A percentile compares a stretch with the other conserved stretches of the same genome.
Conservation (phyloP, 2,113 vertebrate species). For the Thinocorus orbignyianus region DNA sequence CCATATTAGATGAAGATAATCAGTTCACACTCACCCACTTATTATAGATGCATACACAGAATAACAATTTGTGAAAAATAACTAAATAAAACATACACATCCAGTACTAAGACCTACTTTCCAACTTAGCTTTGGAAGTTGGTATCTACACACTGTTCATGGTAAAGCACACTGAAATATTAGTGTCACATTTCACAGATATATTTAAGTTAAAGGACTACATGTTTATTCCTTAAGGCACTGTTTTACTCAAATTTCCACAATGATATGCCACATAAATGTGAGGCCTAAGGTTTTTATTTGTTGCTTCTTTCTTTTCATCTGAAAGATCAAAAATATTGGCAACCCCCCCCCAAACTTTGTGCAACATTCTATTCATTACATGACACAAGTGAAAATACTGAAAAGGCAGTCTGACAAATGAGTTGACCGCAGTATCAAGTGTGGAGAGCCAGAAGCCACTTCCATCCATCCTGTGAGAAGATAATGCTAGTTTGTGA, state of each 20-base stretch:
- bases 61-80: background rate
- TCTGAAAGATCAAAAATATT: background rate
- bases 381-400: background rate
- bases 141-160: background rate
- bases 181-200: background rate
- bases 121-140: background rate
- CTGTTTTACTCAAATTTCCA: background rate
- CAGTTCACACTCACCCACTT: background rate
- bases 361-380: background rate
- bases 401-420: background rate
- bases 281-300: background rate
- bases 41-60: background rate
- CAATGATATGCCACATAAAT: background rate
- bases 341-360: too few relatives aligned
- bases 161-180: background rate
- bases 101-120: background rate
- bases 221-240: background rate
- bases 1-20: background rate
- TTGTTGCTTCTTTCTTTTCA: background rate
- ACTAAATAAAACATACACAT: background rate
- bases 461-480: background rate
- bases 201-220: background rate
- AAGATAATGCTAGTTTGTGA: background rate
- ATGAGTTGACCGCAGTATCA: background rate
- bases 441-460: background rate